phyloP scores from a whole-genome alignment of 1,140 invertebrate genomes.

The Phymorhynchus buccinoides region DNA sequence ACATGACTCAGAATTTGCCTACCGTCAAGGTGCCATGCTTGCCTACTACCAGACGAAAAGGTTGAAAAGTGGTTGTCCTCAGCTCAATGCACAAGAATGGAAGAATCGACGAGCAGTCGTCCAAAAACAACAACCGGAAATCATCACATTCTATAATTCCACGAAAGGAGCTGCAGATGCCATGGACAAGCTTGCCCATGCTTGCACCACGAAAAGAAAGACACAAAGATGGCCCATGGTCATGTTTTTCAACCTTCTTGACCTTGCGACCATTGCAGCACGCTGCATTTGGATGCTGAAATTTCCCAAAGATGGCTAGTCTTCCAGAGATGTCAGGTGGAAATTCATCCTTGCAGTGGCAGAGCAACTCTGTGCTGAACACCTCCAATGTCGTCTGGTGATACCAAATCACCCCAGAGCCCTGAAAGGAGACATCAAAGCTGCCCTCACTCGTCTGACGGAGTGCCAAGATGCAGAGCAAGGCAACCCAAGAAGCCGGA shows the following conservation, averaged over 20 bases:
- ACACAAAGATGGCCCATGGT: constrained; percentile 53
- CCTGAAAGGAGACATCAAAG: background rate
- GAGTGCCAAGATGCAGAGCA: background rate
- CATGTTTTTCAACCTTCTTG: constrained; percentile 53
- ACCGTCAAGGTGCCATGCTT: constrained; percentile 55
- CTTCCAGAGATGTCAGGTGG: background rate
- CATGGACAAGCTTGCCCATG: constrained; percentile 54
- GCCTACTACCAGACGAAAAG: constrained; percentile 63
- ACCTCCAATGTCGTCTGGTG: constrained; percentile 7
- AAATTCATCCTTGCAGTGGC: background rate
- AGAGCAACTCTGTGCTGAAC: background rate
- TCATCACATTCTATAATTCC: constrained; percentile 71
- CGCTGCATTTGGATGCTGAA: constrained; percentile 39
- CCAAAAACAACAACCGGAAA: constrained; percentile 68
- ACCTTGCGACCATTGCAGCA: constrained; percentile 45
- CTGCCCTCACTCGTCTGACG: background rate
- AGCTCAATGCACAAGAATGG: constrained; percentile 62
- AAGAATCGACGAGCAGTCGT: constrained; percentile 27
- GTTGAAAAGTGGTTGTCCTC: constrained; percentile 64
- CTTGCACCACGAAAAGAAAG: constrained; percentile 47
- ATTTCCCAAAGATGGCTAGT: constrained; percentile 4
- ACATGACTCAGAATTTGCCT: constrained; percentile 41
- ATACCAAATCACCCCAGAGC: background rate
- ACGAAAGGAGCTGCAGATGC: constrained; percentile 74
- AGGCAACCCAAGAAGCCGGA: background rate